A percentile compares a stretch with the other conserved stretches of the same genome.
Conservation (phyloP, 35 echinoderm and acorn worm species). For the Eucidaris tribuloides region DNA sequence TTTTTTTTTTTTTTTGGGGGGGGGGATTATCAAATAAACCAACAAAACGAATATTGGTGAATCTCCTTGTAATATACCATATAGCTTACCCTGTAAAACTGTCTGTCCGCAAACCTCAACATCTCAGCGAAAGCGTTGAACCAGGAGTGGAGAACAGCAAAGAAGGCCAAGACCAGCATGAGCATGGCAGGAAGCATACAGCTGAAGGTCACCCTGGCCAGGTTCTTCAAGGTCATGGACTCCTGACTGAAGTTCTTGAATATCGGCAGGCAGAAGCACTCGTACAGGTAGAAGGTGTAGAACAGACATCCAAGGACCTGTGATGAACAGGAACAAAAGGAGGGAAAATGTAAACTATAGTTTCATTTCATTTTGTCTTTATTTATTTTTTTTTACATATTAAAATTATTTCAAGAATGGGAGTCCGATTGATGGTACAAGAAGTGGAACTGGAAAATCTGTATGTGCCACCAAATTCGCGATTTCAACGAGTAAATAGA, state of each 20-base stretch:
- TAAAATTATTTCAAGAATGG: too few relatives aligned
- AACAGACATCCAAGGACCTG: conserved; percentile 80
- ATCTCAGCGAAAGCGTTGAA: conserved; percentile 92
- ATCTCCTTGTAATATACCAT: too few relatives aligned
- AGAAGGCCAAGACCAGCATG: conserved; percentile 73
- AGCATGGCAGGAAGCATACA: conserved; percentile 82
- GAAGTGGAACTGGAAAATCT: too few relatives aligned
- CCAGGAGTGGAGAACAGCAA: conserved; percentile 85
- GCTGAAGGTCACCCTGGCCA: conserved; percentile 37
- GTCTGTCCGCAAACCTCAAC: conserved; percentile 91
- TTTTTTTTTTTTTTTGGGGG: too few relatives aligned
- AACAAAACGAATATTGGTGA: too few relatives aligned
- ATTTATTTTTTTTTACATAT: too few relatives aligned
- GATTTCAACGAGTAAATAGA: too few relatives aligned
- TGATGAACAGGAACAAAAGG: conserved; percentile 1
- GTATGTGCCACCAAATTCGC: too few relatives aligned
- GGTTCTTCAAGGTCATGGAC: conserved; percentile 52
- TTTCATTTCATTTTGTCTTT: too few relatives aligned
- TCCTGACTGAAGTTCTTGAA: conserved; percentile 79
- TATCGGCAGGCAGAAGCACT: conserved; percentile 66
- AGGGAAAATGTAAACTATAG: too few relatives aligned
- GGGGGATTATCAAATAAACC: too few relatives aligned
- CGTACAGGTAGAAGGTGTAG: conserved; percentile 85
- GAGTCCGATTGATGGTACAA: too few relatives aligned
- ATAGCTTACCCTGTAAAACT: conserved; percentile 86